Conservation (phyloP, 1,140 invertebrate genomes). For the Solenopsis fugax region DNA sequence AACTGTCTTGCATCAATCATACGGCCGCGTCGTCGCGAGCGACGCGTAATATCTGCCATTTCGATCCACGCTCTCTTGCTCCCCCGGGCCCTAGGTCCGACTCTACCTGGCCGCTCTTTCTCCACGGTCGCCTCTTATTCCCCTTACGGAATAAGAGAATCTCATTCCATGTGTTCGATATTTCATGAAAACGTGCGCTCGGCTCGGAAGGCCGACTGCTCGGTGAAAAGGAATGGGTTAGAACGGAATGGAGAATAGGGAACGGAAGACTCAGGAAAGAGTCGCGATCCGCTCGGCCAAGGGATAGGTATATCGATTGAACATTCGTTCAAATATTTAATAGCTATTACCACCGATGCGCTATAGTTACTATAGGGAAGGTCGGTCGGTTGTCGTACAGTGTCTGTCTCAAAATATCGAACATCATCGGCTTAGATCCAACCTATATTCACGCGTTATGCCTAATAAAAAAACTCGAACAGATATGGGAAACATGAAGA, state of each 20-base stretch:
- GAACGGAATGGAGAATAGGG: slow-evolving; percentile 59
- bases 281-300: slow-evolving; percentile 68
- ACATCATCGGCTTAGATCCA: slow-evolving; percentile 41
- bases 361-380: slow-evolving; percentile 73
- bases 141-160: slow-evolving; percentile 77
- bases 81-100: slow-evolving; percentile 24
- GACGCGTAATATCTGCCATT: slow-evolving; percentile 65
- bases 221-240: slow-evolving; percentile 63
- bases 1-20: slow-evolving; percentile 68
- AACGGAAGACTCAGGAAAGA: slow-evolving; percentile 68
- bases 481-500: slow-evolving; percentile 18
- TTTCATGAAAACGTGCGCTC: slow-evolving; percentile 82
- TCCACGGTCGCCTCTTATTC: slow-evolving; percentile 12
- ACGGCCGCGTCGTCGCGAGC: slow-evolving; percentile 52
- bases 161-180: slow-evolving; percentile 82
- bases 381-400: slow-evolving; percentile 58
- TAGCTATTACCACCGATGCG: slow-evolving; percentile 78
- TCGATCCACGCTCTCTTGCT: slow-evolving; percentile 59
- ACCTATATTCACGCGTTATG: neutral
- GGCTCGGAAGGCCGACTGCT: slow-evolving; percentile 59
- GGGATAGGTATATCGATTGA: slow-evolving; percentile 82
- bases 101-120: slow-evolving; percentile 3
- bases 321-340: slow-evolving; percentile 84
- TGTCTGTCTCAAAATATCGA: slow-evolving; percentile 56
- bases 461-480: neutral